phyloP scores from a whole-genome alignment of 2,888 invertebrate species.

The Pterostichus niger region DNA sequence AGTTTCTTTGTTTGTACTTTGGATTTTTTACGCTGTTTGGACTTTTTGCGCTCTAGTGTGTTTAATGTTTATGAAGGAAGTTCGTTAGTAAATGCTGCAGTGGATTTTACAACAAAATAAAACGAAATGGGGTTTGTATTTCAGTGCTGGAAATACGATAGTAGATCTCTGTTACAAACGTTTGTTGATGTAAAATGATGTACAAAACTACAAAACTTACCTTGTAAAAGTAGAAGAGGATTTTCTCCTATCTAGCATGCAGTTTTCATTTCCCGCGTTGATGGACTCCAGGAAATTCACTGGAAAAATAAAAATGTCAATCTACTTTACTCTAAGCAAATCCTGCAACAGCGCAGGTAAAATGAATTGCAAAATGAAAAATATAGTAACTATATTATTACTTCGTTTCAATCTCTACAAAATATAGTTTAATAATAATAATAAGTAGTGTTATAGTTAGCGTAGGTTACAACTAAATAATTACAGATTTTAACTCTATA shows the following conservation, averaged over 20 bases:
- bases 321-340: background rate
- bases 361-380: no score
- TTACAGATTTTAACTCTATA: no score
- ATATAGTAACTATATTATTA: no score
- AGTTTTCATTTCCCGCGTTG: background rate
- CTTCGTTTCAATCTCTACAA: no score
- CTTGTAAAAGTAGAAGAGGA: slow-evolving; percentile 25
- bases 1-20: slow-evolving; percentile 46
- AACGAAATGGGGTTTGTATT: slow-evolving; percentile 30
- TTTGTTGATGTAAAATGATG: slow-evolving; percentile 50
- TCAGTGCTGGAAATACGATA: slow-evolving; percentile 41
- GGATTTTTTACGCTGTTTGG: slow-evolving; percentile 18
- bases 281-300: background rate
- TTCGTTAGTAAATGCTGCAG: slow-evolving; percentile 45
- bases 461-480: no score
- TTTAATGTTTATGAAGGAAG: slow-evolving; percentile 52
- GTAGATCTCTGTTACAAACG: slow-evolving; percentile 44
- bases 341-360: background rate
- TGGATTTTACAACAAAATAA: slow-evolving; percentile 49
- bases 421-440: no score
- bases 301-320: slow-evolving; percentile 23
- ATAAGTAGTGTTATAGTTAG: no score
- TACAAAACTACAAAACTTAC: slow-evolving; percentile 53
- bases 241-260: slow-evolving; percentile 3
- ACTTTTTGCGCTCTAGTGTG: slow-evolving; percentile 30